Base-by-base conservation (phyloP, 1,140 invertebrate genomes). In the Armadillidium nasatum region DNA sequence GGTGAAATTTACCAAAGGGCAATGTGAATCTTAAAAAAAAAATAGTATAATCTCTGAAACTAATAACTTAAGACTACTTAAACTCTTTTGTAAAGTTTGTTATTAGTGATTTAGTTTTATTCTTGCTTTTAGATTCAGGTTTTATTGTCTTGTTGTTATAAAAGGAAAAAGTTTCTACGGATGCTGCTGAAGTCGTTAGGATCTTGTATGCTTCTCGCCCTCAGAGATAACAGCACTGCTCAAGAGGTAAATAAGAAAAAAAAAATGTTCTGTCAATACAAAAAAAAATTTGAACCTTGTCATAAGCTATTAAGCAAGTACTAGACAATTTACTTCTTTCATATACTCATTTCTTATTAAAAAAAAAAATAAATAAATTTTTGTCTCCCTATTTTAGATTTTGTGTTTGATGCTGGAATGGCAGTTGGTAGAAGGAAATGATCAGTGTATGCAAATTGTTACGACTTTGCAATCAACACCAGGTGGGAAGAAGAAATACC, bases 381-480 rank as follows among this genome's bases (percentile, higher is more conserved):
- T 15, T 23, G 3, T 19, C 7, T 33, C n/a, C 23, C 23, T 7
- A 50, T 3, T 9, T 46, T 88, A 93, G 83, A 89, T 89, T 4
- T 86, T 94, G 33, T 93, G 92, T 84, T 86, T 92, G 46, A 92
- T 94, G 89, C 84, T 94, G 46, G 93, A 95, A 85, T 91, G 92
- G 89, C 89, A 92, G 82, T 84, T 92, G 22, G 83, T 92, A 19
- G 87, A 88, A 33, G 88, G 87, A 73, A 88, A 90, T 79, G 89
- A 92, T 80, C 88, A 90, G 46, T 88, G 91, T 82, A 84, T 93
- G 78, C 92, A 94, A 85, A 90, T 93, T 78, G 91, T 93, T 21
- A 92, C 91, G n/a, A 91, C 92, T 0, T 86, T 94, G 46, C 91
- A 93, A 83, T 91, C 89, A 45, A 94, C 92, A 13, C 84, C 87